These are phyloP conservation scores for Diadema setosum DNA, from an alignment of 35 echinoderm and acorn worm species.

Conservation along the genomic window DNA sequence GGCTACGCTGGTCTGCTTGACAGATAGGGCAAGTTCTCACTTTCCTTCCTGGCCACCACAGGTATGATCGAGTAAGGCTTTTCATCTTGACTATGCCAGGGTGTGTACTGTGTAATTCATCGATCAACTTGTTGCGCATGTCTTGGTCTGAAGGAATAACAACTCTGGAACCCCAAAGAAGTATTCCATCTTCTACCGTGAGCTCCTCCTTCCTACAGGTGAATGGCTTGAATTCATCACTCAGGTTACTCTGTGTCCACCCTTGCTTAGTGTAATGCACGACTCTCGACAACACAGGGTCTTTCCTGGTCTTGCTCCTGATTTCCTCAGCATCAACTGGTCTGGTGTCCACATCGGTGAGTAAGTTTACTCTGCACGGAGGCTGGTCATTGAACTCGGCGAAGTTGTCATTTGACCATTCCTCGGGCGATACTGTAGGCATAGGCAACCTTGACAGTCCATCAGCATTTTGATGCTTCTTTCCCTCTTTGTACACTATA, in stretches of 20 bases:
- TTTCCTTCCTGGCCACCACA: constrained; percentile 30
- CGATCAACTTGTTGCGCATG: constrained; percentile 2
- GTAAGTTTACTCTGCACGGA: background rate
- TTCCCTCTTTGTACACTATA: constrained; percentile 35
- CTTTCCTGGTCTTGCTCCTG: background rate
- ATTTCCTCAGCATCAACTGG: constrained; percentile 46
- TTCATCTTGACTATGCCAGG: constrained; percentile 74
- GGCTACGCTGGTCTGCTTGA: background rate
- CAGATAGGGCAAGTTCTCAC: constrained; percentile 22
- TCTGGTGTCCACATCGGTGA: background rate
- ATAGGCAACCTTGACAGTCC: constrained; percentile 15
- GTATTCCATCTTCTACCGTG: constrained; percentile 12
- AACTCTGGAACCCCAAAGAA: constrained; percentile 46
- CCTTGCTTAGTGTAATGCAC: constrained; percentile 16
- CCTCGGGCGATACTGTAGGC: background rate
- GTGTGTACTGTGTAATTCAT: constrained; percentile 42
- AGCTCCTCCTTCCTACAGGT: constrained; percentile 12
- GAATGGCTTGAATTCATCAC: background rate
- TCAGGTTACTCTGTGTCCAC: background rate
- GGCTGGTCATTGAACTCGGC: background rate
- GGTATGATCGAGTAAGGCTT: background rate
- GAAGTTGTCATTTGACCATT: background rate
- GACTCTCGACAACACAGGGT: constrained; percentile 18
- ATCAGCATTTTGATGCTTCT: constrained; percentile 17
- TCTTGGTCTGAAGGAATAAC: constrained; percentile 38